phyloP scores from a whole-genome alignment of 2,113 vertebrate genomes.

The Lipophrys pholis region DNA sequence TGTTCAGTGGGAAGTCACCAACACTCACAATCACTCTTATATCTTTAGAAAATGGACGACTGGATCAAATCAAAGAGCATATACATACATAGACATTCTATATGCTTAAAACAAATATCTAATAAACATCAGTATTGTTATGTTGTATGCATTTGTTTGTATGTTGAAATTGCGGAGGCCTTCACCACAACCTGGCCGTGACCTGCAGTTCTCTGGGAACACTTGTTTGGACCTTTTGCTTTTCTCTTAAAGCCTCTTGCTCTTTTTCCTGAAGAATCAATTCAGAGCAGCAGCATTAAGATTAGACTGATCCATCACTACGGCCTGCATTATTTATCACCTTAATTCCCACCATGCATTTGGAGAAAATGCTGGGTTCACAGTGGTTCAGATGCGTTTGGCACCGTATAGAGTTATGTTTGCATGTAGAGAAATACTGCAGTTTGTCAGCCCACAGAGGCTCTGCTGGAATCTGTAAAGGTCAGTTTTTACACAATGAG shows the following conservation, averaged over 20 bases:
- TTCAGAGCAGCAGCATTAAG: conserved; percentile 68
- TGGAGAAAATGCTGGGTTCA: conserved; percentile 35
- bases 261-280: conserved; percentile 59
- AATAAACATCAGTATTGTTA: too few relatives aligned
- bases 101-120: too few relatives aligned
- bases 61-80: not conserved
- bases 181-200: too few relatives aligned
- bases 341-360: conserved; percentile 57
- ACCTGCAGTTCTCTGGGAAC: too few relatives aligned
- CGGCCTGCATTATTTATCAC: conserved; percentile 75
- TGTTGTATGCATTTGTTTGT: too few relatives aligned
- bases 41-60: conserved; percentile 1
- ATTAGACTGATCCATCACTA: conserved; percentile 68
- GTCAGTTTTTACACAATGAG: conserved; percentile 9
- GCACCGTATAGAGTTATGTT: conserved; percentile 12
- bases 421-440: conserved; percentile 7
- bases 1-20: not conserved
- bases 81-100: too few relatives aligned
- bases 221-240: too few relatives aligned
- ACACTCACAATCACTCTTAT: not conserved
- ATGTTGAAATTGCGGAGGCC: too few relatives aligned
- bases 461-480: conserved; percentile 34
- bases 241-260: conserved; percentile 55
- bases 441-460: conserved; percentile 15
- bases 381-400: conserved; percentile 26